Conservation (phyloP, 2,797 vertebrate species). For the Clamator glandarius region DNA sequence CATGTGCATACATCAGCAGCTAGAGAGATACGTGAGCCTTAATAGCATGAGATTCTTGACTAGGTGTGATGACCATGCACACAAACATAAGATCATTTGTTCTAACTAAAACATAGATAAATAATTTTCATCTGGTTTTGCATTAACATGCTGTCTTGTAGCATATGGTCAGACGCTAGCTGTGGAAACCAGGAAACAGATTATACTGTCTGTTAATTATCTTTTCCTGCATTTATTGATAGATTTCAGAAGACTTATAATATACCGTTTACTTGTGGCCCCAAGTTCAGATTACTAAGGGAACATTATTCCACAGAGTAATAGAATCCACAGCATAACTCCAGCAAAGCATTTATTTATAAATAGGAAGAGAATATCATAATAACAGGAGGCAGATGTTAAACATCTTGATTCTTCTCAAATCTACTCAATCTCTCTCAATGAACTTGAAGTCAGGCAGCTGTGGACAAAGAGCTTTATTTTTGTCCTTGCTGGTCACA, state of each 20-base stretch:
- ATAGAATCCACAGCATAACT: constrained; percentile 60
- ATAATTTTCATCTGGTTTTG: not conserved
- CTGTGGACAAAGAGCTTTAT: constrained; percentile 66
- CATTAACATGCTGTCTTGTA: not conserved
- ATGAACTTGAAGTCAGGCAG: constrained; percentile 54
- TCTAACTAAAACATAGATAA: not conserved
- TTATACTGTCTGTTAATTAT: not conserved
- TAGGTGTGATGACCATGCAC: not conserved
- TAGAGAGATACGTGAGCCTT: not conserved
- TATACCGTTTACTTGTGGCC: not conserved
- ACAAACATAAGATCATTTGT: not conserved
- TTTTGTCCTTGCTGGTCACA: constrained; percentile 62
- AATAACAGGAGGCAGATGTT: constrained; percentile 80
- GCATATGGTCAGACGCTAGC: not conserved
- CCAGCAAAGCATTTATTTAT: constrained; percentile 76
- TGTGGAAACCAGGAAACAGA: not conserved
- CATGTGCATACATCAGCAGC: not conserved
- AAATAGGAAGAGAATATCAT: constrained; percentile 75
- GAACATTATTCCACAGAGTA: constrained; percentile 32
- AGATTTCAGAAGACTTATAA: constrained; percentile 35
- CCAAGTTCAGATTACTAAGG: constrained; percentile 32
- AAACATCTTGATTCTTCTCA: constrained; percentile 76
- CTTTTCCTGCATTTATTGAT: not conserved
- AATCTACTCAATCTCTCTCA: constrained; percentile 57
- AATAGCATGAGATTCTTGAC: not conserved